Conservation (phyloP, 2,113 vertebrate genomes). For the Brachionichthys hirsutus region DNA sequence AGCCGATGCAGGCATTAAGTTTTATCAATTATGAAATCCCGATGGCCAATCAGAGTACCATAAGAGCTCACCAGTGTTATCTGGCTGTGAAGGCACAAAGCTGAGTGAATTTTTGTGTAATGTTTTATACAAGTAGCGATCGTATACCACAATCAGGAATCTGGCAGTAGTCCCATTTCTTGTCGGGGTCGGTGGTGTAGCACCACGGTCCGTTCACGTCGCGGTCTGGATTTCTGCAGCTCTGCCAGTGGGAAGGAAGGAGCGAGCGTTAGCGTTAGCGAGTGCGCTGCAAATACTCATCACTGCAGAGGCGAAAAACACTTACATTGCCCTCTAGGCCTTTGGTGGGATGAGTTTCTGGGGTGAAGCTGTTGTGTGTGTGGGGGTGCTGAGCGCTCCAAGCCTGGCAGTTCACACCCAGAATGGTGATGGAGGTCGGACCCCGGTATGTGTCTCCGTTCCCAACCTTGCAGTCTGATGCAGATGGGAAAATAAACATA, state of each 20-base stretch:
- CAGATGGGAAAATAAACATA: not conserved
- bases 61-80: too few species aligned
- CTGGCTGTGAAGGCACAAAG: too few species aligned
- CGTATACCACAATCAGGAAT: constrained; percentile 86
- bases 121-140: not conserved
- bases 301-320: not conserved
- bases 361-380: constrained; percentile 82
- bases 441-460: constrained; percentile 84
- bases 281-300: not conserved
- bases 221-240: constrained; percentile 91
- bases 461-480: constrained; percentile 82
- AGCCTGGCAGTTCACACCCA: constrained; percentile 84
- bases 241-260: constrained; percentile 63
- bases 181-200: constrained; percentile 83
- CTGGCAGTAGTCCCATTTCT: constrained; percentile 91
- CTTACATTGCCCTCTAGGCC: constrained; percentile 88
- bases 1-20: too few species aligned
- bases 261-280: not conserved
- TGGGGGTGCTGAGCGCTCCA: constrained; percentile 88
- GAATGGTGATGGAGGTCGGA: constrained; percentile 77
- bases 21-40: too few species aligned
- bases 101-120: too few species aligned
- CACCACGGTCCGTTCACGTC: constrained; percentile 96
- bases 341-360: constrained; percentile 74
- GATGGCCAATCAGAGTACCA: too few species aligned